Evolutionary conservation across 2,888 invertebrate genomes (phyloP), one percentile per base, ranked within the genome.

Genomic region (Tillus elongatus): DNA sequence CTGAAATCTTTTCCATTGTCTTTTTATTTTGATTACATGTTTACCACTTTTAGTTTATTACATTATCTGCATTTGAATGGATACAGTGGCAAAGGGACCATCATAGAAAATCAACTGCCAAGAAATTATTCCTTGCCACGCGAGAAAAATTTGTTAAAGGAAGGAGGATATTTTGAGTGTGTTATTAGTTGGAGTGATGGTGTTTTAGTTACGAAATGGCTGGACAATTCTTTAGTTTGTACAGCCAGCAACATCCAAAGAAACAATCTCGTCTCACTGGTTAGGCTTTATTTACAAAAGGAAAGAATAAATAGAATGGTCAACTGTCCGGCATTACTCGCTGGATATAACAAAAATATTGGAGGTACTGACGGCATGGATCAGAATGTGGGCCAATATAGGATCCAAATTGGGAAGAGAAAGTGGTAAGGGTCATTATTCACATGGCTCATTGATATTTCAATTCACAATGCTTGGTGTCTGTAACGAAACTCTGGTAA

Each of bases 181-280:
- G 31, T n/a, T 2, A 39, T 37, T 28, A 37, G 39, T 15, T 37
- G 31, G 30, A 37, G 38, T 33, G 39, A 36, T 26, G 43, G 41
- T 9, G 45, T 53, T 28, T 9, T 46, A 33, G 27, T 45, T 15
- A 43, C 43, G 11, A 43, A 44, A 34, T 58, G 49, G 52, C 40
- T 47, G 36, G 54, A 57, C 33, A 58, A 56, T 37, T 39, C 40
- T 33, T 45, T 53, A 13, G 54, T 57, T 27, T 45, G 51, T 31
- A 42, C 49, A 27, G 51, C 45, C 11, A 40, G 42, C 13, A 50
- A 41, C 13, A 37, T 27, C 29, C 40, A 42, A 39, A 44, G 49
- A 24, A 40, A 49, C 28, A 11, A 42, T 15, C 46, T 43, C 2
- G 13, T 47, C 6, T 16, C 12, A 29, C 30, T 30, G 12, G 44